Conservation (phyloP, 92 coral and sea anemone species). For the Heliopora coerulea region DNA sequence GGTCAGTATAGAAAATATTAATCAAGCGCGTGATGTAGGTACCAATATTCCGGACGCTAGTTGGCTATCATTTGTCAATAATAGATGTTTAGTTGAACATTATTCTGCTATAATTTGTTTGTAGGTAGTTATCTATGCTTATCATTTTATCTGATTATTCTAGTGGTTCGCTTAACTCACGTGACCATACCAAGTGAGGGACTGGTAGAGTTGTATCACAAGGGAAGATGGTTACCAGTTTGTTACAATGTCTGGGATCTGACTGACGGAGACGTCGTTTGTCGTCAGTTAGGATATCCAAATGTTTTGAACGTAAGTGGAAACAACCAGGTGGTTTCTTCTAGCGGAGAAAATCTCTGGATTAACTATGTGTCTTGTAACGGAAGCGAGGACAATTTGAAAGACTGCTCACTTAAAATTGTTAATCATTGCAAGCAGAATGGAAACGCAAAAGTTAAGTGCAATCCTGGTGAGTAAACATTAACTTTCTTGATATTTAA, state of each 20-base stretch:
- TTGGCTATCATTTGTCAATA: too few relatives aligned
- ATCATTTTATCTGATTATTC: too few relatives aligned
- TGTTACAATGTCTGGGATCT: background rate
- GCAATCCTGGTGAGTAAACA: conserved; percentile 3
- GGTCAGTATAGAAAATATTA: too few relatives aligned
- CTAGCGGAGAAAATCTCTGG: background rate
- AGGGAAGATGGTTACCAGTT: background rate
- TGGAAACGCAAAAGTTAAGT: background rate
- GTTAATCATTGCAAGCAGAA: background rate
- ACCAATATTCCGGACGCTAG: too few relatives aligned
- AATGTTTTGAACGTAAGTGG: background rate
- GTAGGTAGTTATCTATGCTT: too few relatives aligned
- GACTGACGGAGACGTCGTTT: background rate
- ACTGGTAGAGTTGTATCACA: background rate
- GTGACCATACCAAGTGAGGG: conserved; percentile 2
- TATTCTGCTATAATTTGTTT: too few relatives aligned
- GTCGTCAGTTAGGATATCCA: conserved; percentile 3
- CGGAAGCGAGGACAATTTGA: background rate
- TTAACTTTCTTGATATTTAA: too few relatives aligned
- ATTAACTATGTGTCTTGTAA: background rate
- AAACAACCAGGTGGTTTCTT: background rate
- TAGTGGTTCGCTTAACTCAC: background rate
- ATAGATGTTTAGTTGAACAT: too few relatives aligned
- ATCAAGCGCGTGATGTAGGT: too few relatives aligned
- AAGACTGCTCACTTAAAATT: background rate